phyloP scores from a whole-genome alignment of 2,797 vertebrate genomes.

The Chrosomus eos region DNA sequence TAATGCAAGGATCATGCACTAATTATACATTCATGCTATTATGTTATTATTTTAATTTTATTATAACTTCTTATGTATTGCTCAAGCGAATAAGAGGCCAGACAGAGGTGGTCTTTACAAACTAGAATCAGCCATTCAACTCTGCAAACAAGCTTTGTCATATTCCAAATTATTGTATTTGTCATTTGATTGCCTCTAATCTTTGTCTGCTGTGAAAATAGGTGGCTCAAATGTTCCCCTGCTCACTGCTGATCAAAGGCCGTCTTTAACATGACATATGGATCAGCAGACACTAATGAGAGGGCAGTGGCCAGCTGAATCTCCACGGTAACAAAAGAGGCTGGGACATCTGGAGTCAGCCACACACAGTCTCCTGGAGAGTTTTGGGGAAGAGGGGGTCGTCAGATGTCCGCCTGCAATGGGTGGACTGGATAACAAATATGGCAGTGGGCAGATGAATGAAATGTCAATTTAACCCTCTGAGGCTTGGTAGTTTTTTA shows the following conservation, averaged over 20 bases:
- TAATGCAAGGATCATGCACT: background rate
- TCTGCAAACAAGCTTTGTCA: slow-evolving; percentile 30
- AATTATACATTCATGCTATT: background rate
- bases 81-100: background rate
- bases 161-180: slow-evolving; percentile 23
- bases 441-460: slow-evolving; percentile 57
- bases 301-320: slow-evolving; percentile 58
- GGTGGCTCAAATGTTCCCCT: slow-evolving; percentile 40
- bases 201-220: slow-evolving; percentile 47
- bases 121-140: slow-evolving; percentile 1
- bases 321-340: slow-evolving; percentile 61
- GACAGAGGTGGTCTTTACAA: background rate
- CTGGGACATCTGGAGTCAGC: slow-evolving; percentile 62
- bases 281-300: slow-evolving; percentile 62
- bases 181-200: slow-evolving; percentile 51
- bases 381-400: slow-evolving; percentile 44
- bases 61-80: background rate
- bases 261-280: slow-evolving; percentile 61
- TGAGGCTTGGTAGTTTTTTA: background rate
- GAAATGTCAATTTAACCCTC: slow-evolving; percentile 33
- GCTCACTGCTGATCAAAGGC: slow-evolving; percentile 56
- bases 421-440: slow-evolving; percentile 52
- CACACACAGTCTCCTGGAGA: slow-evolving; percentile 57
- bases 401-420: slow-evolving; percentile 35
- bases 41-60: background rate